A percentile compares a stretch with the other conserved stretches of the same genome.
Evolutionary conservation across 2,888 invertebrate genomes (phyloP).

Genomic region (Drosophila mercatorum): DNA sequence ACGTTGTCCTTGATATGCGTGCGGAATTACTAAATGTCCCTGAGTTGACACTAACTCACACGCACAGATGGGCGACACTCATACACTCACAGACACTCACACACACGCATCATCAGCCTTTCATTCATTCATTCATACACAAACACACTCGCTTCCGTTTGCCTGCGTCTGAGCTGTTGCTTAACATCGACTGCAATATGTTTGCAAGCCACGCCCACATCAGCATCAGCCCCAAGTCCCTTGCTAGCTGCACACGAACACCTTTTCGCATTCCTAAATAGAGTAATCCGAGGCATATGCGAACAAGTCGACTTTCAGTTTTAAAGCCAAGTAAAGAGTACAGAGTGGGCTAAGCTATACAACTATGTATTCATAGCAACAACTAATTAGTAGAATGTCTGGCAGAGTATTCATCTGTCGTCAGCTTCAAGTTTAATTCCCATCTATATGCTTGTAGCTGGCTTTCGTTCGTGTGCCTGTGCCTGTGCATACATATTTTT

Average conservation of each 20-base stretch:
- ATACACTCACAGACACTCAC: slow-evolving; percentile 52
- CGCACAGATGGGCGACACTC: slow-evolving; percentile 35
- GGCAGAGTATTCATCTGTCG: slow-evolving; percentile 5
- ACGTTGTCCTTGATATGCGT: slow-evolving; percentile 81
- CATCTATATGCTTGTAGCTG: slow-evolving; percentile 3
- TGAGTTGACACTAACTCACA: slow-evolving; percentile 77
- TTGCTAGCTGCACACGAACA: slow-evolving; percentile 48
- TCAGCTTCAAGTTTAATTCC: background rate
- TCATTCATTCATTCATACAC: slow-evolving; percentile 57
- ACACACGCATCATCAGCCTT: slow-evolving; percentile 55
- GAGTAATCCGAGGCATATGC: slow-evolving; percentile 14
- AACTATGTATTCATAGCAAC: background rate
- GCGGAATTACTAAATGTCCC: slow-evolving; percentile 80
- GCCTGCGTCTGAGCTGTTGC: slow-evolving; percentile 54
- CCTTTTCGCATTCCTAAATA: slow-evolving; percentile 18
- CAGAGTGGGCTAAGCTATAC: background rate
- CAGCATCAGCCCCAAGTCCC: slow-evolving; percentile 2
- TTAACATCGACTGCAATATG: slow-evolving; percentile 70
- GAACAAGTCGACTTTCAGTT: too few species aligned
- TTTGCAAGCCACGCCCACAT: slow-evolving; percentile 64
- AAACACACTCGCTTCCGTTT: slow-evolving; percentile 44
- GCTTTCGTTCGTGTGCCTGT: background rate
- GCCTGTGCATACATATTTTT: slow-evolving; percentile 56
- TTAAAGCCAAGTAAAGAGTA: background rate
- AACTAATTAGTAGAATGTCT: background rate